Conservation (phyloP, 2,888 invertebrate species). For the Chrysina gloriosa region DNA sequence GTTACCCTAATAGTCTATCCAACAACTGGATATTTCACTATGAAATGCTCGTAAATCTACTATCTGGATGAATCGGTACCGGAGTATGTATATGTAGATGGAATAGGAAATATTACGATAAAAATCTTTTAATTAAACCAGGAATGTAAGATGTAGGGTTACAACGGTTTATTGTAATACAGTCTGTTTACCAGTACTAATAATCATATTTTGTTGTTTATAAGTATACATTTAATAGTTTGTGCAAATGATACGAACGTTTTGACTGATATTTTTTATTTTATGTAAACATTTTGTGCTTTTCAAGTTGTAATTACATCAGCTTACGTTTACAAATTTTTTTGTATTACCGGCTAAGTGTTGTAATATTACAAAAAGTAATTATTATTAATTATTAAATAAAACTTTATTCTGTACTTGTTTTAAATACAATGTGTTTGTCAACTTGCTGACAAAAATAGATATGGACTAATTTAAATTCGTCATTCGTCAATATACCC, state of each 20-base stretch:
- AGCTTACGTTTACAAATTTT: too few species aligned
- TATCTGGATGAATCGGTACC: background rate
- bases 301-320: too few species aligned
- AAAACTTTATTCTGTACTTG: too few species aligned
- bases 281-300: too few species aligned
- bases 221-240: background rate
- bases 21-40: constrained; percentile 21
- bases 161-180: constrained; percentile 1
- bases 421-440: too few species aligned
- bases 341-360: too few species aligned
- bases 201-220: constrained; percentile 9
- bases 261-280: background rate
- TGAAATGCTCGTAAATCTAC: constrained; percentile 11
- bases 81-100: constrained; percentile 11
- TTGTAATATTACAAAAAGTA: too few species aligned
- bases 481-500: too few species aligned
- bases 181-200: background rate
- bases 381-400: too few species aligned
- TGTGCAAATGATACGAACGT: background rate
- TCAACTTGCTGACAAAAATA: too few species aligned
- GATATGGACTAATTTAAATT: too few species aligned
- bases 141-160: constrained; percentile 24
- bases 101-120: constrained; percentile 30
- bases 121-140: constrained; percentile 34
- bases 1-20: constrained; percentile 26